These are phyloP conservation scores for honey bee (Apis mellifera) DNA, from an alignment of 1,140 invertebrate species.

Conservation along the genomic window DNA sequence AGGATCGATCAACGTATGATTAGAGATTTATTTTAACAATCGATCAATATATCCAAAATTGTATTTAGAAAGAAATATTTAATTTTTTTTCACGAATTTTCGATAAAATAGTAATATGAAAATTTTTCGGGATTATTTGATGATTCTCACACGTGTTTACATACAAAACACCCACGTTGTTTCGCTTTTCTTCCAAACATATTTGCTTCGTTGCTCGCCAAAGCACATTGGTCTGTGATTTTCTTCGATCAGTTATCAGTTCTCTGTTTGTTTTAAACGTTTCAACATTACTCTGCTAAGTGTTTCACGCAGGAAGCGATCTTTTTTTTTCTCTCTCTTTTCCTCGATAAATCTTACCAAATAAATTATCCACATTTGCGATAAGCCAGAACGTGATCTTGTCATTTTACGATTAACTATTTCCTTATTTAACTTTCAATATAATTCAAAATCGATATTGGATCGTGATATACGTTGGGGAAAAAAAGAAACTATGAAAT, in stretches of 20 bases:
- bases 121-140: background rate
- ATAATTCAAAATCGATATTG: background rate
- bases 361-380: background rate
- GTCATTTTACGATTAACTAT: background rate
- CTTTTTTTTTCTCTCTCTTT: too few species aligned
- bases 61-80: background rate
- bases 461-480: background rate
- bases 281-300: background rate
- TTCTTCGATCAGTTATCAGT: background rate
- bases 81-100: too few species aligned
- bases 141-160: background rate
- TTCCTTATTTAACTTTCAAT: too few species aligned
- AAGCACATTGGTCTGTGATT: background rate
- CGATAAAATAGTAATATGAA: background rate
- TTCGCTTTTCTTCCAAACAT: background rate
- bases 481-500: background rate
- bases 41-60: too few species aligned
- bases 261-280: background rate
- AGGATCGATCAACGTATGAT: too few species aligned
- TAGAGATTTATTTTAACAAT: too few species aligned
- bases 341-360: background rate
- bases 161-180: background rate
- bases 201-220: background rate
- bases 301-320: background rate
- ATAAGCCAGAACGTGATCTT: background rate